Evolutionary conservation across 2,113 vertebrate species (phyloP).

Genomic region (Corythornis vintsioides): DNA sequence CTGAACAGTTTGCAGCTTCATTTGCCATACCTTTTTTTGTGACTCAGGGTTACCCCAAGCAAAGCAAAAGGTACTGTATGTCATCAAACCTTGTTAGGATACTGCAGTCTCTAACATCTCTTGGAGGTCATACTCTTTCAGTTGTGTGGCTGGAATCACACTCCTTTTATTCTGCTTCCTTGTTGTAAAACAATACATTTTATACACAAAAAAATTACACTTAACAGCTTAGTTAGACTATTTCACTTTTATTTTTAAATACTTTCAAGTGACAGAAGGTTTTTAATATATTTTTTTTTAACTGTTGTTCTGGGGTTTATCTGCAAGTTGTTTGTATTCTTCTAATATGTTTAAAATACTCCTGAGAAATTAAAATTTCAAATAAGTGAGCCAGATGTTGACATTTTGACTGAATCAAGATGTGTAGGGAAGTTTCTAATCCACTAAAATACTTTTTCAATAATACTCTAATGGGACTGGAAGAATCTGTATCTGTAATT

Average conservation of each 20-base stretch:
- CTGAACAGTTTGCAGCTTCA: background rate
- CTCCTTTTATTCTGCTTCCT: background rate
- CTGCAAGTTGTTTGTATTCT: background rate
- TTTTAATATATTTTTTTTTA: background rate
- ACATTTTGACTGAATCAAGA: background rate
- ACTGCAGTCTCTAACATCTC: background rate
- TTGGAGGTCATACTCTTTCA: background rate
- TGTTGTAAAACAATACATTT: background rate
- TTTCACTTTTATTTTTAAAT: constrained; percentile 6
- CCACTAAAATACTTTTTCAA: background rate
- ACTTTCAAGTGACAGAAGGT: background rate
- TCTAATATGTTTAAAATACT: background rate
- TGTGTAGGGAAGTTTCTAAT: background rate
- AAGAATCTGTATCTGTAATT: background rate
- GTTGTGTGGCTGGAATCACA: background rate
- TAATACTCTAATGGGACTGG: background rate
- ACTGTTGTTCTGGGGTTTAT: background rate
- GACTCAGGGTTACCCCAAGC: background rate
- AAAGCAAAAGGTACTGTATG: background rate
- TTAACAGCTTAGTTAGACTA: background rate
- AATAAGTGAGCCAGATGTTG: background rate
- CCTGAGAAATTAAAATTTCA: background rate
- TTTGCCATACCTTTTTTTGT: background rate
- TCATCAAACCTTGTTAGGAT: background rate
- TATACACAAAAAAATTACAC: background rate